phyloP scores from a whole-genome alignment of 2,888 invertebrate genomes.

The Latheticus oryzae region DNA sequence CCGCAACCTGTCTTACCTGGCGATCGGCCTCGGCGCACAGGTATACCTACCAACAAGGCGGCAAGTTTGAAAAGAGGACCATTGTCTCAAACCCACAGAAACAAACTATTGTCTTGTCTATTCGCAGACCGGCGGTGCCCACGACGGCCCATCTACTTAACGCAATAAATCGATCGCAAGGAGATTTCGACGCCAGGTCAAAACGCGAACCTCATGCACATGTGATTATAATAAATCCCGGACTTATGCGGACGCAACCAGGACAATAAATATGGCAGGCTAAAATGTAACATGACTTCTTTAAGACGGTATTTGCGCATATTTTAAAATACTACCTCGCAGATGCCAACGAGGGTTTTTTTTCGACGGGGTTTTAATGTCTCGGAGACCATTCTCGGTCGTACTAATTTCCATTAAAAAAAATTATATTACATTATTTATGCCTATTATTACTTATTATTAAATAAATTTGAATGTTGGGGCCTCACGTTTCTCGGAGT shows the following conservation, averaged over 20 bases:
- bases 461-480: conserved; percentile 14
- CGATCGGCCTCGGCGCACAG: conserved; percentile 51
- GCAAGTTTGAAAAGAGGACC: conserved; percentile 59
- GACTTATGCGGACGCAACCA: conserved; percentile 56
- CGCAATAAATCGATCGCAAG: conserved; percentile 27
- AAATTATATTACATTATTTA: conserved; percentile 15
- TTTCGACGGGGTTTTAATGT: conserved; percentile 7
- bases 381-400: too few species aligned
- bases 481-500: conserved; percentile 1
- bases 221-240: conserved; percentile 58
- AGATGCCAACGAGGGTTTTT: conserved; percentile 17
- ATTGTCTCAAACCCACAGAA: conserved; percentile 61
- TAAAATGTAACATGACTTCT: conserved; percentile 59
- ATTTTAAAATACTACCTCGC: conserved; percentile 49
- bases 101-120: conserved; percentile 65
- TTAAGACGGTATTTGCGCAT: conserved; percentile 54
- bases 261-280: conserved; percentile 57
- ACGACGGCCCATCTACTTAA: too few species aligned
- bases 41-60: conserved; percentile 52
- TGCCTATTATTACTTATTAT: conserved; percentile 27
- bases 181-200: conserved; percentile 34
- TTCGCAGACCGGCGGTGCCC: conserved; percentile 54
- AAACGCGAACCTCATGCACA: conserved; percentile 37
- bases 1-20: conserved; percentile 59
- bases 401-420: conserved; percentile 23